A percentile compares a stretch with the other conserved stretches of the same genome.
Conservation (phyloP, 2,113 vertebrate species). For the Heterotis niloticus region DNA sequence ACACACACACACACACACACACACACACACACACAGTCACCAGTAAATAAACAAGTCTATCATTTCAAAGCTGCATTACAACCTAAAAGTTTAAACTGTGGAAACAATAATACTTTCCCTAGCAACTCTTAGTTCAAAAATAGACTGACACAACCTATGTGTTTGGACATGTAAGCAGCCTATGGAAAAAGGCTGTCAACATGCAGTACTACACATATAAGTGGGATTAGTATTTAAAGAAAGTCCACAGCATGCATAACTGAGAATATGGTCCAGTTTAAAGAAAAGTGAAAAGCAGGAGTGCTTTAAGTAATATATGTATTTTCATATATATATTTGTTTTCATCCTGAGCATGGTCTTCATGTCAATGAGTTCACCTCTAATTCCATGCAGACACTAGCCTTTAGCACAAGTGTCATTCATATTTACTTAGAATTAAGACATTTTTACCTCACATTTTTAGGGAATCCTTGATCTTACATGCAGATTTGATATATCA, state of each 20-base stretch:
- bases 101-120: neutral
- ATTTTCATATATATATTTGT: neutral
- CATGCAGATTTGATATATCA: no score
- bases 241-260: neutral
- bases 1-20: neutral
- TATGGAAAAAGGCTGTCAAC: neutral
- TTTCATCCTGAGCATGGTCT: neutral
- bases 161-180: neutral
- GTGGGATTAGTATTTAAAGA: neutral
- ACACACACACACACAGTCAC: neutral
- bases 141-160: neutral
- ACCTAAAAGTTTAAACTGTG: no score
- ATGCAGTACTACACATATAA: neutral
- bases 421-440: no score
- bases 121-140: neutral
- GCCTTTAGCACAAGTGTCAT: no score
- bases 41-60: neutral
- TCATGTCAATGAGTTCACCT: no score
- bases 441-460: no score
- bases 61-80: neutral
- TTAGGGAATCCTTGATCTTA: no score
- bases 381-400: no score
- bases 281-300: no score
- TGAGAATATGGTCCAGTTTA: no score
- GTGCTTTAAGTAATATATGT: neutral